Conservation (phyloP, 2,888 invertebrate genomes). For the Actias luna region DNA sequence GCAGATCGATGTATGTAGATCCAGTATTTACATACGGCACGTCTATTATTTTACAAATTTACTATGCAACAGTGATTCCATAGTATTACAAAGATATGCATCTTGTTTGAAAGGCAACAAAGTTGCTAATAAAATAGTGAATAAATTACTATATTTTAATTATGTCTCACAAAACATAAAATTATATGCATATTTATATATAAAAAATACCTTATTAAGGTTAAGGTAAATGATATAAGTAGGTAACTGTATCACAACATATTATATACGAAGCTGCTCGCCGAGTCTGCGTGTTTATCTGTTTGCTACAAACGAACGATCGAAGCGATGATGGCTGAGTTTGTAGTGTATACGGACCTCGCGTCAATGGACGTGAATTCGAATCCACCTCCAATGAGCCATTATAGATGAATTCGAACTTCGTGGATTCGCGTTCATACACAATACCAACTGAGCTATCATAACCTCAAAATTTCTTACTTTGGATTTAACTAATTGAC, state of each 20-base stretch:
- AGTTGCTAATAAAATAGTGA: neutral
- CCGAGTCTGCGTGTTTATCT: too few relatives aligned
- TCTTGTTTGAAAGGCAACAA: neutral
- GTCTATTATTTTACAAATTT: constrained; percentile 72
- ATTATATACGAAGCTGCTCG: too few relatives aligned
- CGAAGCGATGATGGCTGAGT: too few relatives aligned
- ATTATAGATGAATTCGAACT: too few relatives aligned
- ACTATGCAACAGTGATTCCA: constrained; percentile 47
- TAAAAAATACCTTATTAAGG: neutral
- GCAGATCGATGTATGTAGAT: constrained; percentile 76
- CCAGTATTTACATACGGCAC: constrained; percentile 70
- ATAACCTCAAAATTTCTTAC: too few relatives aligned
- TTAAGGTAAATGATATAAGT: too few relatives aligned
- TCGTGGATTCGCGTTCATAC: too few relatives aligned
- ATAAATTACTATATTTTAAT: neutral
- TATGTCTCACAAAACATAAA: neutral
- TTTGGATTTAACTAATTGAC: neutral
- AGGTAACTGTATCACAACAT: too few relatives aligned
- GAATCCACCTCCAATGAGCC: too few relatives aligned
- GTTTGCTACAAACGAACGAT: too few relatives aligned
- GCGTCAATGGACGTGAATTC: too few relatives aligned
- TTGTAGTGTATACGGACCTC: too few relatives aligned
- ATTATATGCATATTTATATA: neutral
- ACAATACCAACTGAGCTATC: neutral
- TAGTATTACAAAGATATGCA: constrained; percentile 10